These are phyloP conservation scores for Melanchra persicariae DNA, from an alignment of 2,888 invertebrate genomes.

Conservation along the genomic window DNA sequence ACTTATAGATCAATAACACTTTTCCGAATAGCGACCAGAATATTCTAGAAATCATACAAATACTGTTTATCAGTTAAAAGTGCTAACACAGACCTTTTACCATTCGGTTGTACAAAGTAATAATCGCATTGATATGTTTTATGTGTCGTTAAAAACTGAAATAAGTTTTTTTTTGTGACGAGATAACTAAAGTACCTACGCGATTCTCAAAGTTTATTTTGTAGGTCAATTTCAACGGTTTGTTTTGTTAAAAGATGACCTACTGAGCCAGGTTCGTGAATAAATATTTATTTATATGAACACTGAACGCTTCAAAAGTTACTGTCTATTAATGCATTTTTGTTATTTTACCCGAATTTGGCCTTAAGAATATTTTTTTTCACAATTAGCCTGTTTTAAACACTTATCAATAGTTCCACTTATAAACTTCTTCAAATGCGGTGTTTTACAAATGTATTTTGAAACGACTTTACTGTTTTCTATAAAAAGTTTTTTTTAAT, in stretches of 20 bases:
- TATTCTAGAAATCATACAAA: background rate
- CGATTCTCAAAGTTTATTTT: conserved; percentile 40
- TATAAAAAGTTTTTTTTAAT: too few species aligned
- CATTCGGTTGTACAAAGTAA: conserved; percentile 64
- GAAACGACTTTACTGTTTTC: background rate
- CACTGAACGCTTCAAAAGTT: too few species aligned
- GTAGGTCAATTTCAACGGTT: conserved; percentile 33
- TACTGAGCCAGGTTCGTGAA: conserved; percentile 1
- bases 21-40: background rate
- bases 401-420: background rate
- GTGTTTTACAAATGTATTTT: background rate
- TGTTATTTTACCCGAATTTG: too few species aligned
- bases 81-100: conserved; percentile 41
- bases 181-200: conserved; percentile 30
- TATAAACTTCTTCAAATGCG: too few species aligned
- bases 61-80: conserved; percentile 10
- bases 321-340: too few species aligned
- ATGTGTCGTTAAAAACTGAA: conserved; percentile 70
- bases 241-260: conserved; percentile 30
- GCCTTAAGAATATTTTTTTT: too few species aligned
- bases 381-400: too few species aligned
- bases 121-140: conserved; percentile 74
- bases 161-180: conserved; percentile 70
- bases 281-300: background rate
- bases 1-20: background rate